Conservation (phyloP, 1,140 invertebrate species). For the Drosophila sulfurigaster region DNA sequence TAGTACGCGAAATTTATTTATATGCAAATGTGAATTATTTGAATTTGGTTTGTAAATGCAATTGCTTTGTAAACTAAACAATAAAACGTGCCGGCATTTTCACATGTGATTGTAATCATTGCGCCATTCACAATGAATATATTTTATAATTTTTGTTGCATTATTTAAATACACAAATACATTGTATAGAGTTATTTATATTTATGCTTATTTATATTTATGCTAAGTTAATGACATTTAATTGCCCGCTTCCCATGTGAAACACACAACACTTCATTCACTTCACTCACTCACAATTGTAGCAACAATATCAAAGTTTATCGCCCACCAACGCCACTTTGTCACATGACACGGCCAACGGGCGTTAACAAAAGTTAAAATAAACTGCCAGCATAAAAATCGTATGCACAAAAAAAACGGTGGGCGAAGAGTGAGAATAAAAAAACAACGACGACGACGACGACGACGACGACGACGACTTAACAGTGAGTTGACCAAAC, state of each 20-base stretch:
- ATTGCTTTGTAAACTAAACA: conserved; percentile 54
- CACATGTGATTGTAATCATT: conserved; percentile 73
- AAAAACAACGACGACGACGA: neutral
- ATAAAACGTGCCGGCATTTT: conserved; percentile 70
- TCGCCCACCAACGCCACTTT: conserved; percentile 70
- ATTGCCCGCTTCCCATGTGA: conserved; percentile 60
- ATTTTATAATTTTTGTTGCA: conserved; percentile 25
- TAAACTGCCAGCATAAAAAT: conserved; percentile 51
- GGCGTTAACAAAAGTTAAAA: conserved; percentile 60
- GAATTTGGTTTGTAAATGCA: conserved; percentile 49
- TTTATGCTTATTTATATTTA: conserved; percentile 63
- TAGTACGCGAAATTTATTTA: conserved; percentile 73
- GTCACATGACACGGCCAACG: conserved; percentile 73
- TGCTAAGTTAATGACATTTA: conserved; percentile 72
- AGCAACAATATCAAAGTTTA: conserved; percentile 53
- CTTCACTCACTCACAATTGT: conserved; percentile 5
- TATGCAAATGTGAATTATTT: conserved; percentile 71
- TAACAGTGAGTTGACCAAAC: conserved; percentile 31
- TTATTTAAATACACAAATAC: conserved; percentile 42
- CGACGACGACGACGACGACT: no score
- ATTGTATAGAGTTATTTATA: conserved; percentile 45
- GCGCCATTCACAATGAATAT: conserved; percentile 23
- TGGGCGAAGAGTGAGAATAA: neutral
- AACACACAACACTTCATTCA: conserved; percentile 6
- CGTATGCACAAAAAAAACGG: conserved; percentile 19